These are phyloP conservation scores for Neolamprologus variostigma DNA, from an alignment of 2,113 vertebrate genomes.

Conservation along the genomic window DNA sequence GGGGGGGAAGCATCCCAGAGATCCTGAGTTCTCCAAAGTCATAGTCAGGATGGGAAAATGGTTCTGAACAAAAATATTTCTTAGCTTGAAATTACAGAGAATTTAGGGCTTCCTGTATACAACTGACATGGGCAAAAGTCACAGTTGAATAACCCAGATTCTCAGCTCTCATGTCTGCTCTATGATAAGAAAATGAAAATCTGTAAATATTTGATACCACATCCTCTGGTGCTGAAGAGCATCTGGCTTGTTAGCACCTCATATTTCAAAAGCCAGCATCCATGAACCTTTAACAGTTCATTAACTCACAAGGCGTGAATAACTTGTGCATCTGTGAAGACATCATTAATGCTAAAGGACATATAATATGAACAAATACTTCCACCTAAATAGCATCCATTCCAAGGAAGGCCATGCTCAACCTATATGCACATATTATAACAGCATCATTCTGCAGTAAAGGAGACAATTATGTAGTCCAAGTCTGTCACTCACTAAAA, in stretches of 20 bases:
- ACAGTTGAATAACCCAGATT: background rate
- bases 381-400: accelerated
- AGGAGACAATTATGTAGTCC: background rate
- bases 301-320: background rate
- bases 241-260: background rate
- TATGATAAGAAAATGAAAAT: background rate
- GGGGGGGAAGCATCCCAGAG: background rate
- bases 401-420: background rate
- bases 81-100: background rate
- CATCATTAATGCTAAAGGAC: background rate
- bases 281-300: background rate
- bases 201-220: background rate
- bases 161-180: background rate
- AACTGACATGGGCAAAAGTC: background rate
- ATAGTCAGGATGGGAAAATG: background rate
- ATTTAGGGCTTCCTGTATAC: background rate
- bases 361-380: background rate
- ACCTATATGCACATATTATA: background rate
- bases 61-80: background rate
- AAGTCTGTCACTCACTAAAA: background rate
- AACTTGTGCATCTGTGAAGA: background rate
- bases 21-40: background rate
- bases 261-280: background rate
- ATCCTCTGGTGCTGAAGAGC: background rate
- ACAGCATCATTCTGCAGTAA: background rate